Conservation (phyloP, 37 sponge, comb jelly and placozoan genomes). For the Chondrosia reniformis region DNA sequence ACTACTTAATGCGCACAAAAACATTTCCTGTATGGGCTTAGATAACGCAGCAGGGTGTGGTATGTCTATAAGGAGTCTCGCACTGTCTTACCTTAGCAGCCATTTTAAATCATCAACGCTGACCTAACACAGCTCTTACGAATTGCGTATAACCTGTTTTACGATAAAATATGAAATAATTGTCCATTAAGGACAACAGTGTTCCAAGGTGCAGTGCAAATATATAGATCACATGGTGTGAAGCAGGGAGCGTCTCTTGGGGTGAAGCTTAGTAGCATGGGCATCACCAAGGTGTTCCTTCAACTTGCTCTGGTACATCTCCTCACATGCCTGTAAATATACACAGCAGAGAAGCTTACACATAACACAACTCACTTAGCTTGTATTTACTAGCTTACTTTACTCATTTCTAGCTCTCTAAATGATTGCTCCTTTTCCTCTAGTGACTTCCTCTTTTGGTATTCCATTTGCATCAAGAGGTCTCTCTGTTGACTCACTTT, state of each 20-base stretch:
- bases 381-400: conserved; percentile 5
- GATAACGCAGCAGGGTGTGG: too few relatives aligned
- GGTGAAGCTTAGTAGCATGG: conserved; percentile 5
- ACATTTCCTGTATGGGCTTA: too few relatives aligned
- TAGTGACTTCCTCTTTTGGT: conserved; percentile 27
- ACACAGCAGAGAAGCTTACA: neutral
- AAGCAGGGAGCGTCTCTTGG: neutral
- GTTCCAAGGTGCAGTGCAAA: too few relatives aligned
- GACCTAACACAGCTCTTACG: too few relatives aligned
- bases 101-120: too few relatives aligned
- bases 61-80: too few relatives aligned
- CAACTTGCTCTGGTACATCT: conserved; percentile 9
- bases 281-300: neutral
- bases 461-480: conserved; percentile 69
- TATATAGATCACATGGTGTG: neutral
- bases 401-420: conserved; percentile 48
- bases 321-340: neutral
- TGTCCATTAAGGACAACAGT: too few relatives aligned
- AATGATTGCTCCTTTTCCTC: conserved; percentile 29
- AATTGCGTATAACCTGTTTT: too few relatives aligned
- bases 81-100: too few relatives aligned
- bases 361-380: neutral
- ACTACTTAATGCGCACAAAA: too few relatives aligned
- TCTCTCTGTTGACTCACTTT: conserved; percentile 47
- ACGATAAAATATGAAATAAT: too few relatives aligned